Base-by-base conservation (phyloP, 2,888 invertebrate species). In the Rotaria socialis region DNA sequence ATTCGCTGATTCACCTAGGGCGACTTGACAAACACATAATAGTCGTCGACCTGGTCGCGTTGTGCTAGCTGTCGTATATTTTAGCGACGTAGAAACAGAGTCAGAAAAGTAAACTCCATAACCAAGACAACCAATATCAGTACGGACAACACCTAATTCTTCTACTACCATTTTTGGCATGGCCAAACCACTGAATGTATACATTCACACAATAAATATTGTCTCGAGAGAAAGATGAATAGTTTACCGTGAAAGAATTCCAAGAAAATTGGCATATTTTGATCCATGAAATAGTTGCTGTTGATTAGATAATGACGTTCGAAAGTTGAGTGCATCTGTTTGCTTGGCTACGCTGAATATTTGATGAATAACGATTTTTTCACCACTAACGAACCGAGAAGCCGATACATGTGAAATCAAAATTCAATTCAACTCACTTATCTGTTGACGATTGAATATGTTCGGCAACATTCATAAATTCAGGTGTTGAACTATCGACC, bases 91-190 rank as follows among this genome's bases (percentile, higher is more conserved):
- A 56, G 67, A 67, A 67, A 6, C 60, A n/a, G 89, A 88, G 88
- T 89, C 89, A 22, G 90, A 89, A 88, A 91, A 91, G 87, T 91
- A 91, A 67, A 91, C 89, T 14, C 90, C 91, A 87, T 89, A 88
- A 55, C 91, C 91, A 85, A 91, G 89, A 89, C 89, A 89, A n/a
- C 91, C 91, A 52, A 89, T 89, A 88, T 91, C 90, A n/a, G 90
- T 89, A 75, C 90, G 88, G 22, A 87, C 89, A 35, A 90, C 90
- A 43, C 90, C 90, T 8, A 56, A 75, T 3, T 74, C 56, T 75
- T 67, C 58, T 3, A 80, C 35, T 50, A 87, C 85, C 11, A 75
- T 84, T 43, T 87, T 87, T 16, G 85, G 85, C 80, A 56, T 67
- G 24, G 80, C 41, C 11, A 86, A 60, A 84, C 87, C 90, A 90